Conservation (phyloP, 2,888 invertebrate species). For the Cryptosula pallasiana region DNA sequence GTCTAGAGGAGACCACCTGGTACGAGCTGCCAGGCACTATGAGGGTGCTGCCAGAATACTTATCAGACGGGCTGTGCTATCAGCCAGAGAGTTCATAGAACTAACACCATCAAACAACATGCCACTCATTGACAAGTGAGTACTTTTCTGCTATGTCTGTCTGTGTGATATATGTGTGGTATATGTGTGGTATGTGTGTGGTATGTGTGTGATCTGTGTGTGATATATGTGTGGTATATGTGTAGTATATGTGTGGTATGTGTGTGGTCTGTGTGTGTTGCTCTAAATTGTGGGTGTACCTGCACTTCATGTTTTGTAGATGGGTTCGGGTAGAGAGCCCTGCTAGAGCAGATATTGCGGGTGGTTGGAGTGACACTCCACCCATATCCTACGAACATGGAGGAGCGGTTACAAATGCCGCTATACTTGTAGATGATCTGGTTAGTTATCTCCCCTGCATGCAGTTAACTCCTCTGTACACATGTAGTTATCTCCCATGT, state of each 20-base stretch:
- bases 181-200: too few relatives aligned
- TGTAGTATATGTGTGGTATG: too few relatives aligned
- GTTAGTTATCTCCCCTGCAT: conserved; percentile 32
- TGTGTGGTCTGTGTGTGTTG: too few relatives aligned
- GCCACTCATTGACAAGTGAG: not conserved
- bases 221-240: too few relatives aligned
- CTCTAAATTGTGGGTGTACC: too few relatives aligned
- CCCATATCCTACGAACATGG: conserved; percentile 59
- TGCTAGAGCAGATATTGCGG: conserved; percentile 57
- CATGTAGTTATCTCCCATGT: not conserved
- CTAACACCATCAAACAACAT: not conserved
- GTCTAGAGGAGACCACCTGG: conserved; percentile 49
- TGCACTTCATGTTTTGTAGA: too few relatives aligned
- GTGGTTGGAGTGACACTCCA: conserved; percentile 61
- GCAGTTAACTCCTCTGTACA: not conserved
- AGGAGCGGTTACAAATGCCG: conserved; percentile 55
- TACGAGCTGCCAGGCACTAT: conserved; percentile 58
- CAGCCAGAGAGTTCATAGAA: conserved; percentile 41
- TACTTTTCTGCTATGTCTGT: not conserved
- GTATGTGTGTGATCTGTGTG: too few relatives aligned
- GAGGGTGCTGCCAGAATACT: conserved; percentile 57
- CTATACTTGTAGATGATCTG: conserved; percentile 55
- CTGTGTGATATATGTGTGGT: too few relatives aligned
- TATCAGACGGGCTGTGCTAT: conserved; percentile 54
- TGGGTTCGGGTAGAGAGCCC: conserved; percentile 56